These are phyloP conservation scores for Lagopus muta DNA, from an alignment of 2,113 vertebrate genomes.

Conservation along the genomic window DNA sequence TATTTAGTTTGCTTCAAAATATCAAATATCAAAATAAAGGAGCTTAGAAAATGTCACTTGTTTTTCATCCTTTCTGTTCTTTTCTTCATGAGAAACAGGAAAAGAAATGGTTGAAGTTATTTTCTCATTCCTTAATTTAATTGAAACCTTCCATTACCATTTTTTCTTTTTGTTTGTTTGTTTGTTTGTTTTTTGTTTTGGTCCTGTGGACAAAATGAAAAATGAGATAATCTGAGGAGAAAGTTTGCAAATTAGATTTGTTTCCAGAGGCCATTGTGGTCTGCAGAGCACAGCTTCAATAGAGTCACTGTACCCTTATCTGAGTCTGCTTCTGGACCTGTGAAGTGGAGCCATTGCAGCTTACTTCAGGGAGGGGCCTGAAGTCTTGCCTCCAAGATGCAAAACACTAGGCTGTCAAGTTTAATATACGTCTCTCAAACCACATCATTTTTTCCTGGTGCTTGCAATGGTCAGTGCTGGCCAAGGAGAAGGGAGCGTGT, in stretches of 20 bases:
- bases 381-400: not conserved
- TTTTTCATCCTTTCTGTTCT: not conserved
- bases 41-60: not conserved
- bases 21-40: not conserved
- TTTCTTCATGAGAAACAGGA: not conserved
- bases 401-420: not conserved
- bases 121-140: not conserved
- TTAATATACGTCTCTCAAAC: not conserved
- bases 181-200: not conserved
- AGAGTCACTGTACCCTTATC: not conserved
- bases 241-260: conserved; percentile 8
- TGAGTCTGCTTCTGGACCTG: not conserved
- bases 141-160: not conserved
- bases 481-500: not conserved
- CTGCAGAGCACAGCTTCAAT: not conserved
- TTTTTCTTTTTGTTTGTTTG: not conserved
- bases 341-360: not conserved
- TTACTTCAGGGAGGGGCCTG: not conserved
- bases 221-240: not conserved
- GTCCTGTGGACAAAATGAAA: not conserved
- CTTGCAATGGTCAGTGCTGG: accelerated
- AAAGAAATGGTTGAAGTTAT: not conserved
- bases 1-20: not conserved
- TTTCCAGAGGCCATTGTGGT: not conserved
- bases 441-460: accelerated